Percentiles rank a stretch among this genome's conserved stretches.
These are phyloP conservation scores for Tetheella fluctuosa DNA, from an alignment of 2,888 invertebrate genomes.

Conservation along the genomic window DNA sequence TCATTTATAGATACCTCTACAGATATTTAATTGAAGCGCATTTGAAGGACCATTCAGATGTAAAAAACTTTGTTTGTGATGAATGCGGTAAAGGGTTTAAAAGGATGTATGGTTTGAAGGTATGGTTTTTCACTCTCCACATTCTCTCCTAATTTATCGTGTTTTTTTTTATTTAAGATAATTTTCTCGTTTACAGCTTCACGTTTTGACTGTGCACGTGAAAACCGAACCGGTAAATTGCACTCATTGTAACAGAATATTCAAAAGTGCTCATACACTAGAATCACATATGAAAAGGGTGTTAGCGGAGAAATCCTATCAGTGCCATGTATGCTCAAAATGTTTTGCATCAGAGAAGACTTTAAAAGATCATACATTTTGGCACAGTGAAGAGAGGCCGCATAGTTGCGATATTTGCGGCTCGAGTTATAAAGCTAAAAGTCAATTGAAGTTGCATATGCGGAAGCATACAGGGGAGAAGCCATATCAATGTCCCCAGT, in stretches of 20 bases:
- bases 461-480: conserved; percentile 36
- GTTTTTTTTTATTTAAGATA: neutral
- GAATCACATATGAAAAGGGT: conserved; percentile 41
- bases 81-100: conserved; percentile 56
- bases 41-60: conserved; percentile 42
- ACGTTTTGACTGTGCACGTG: conserved; percentile 35
- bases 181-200: conserved; percentile 31
- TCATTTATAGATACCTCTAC: neutral
- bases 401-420: conserved; percentile 51
- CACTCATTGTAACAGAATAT: conserved; percentile 52
- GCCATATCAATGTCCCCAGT: conserved; percentile 37
- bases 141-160: no score
- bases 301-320: conserved; percentile 35
- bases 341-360: conserved; percentile 29
- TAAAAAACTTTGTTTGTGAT: conserved; percentile 51
- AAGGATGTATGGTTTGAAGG: conserved; percentile 45
- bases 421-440: conserved; percentile 50
- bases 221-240: conserved; percentile 42
- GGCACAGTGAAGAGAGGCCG: conserved; percentile 54
- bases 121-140: conserved; percentile 27
- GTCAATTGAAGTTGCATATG: conserved; percentile 46
- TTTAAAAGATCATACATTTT: conserved; percentile 53
- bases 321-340: conserved; percentile 55
- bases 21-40: conserved; percentile 41
- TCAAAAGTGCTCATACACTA: conserved; percentile 45